These are phyloP conservation scores for Macropus fuliginosus DNA, from an alignment of 2,797 vertebrate genomes.

Conservation along the genomic window DNA sequence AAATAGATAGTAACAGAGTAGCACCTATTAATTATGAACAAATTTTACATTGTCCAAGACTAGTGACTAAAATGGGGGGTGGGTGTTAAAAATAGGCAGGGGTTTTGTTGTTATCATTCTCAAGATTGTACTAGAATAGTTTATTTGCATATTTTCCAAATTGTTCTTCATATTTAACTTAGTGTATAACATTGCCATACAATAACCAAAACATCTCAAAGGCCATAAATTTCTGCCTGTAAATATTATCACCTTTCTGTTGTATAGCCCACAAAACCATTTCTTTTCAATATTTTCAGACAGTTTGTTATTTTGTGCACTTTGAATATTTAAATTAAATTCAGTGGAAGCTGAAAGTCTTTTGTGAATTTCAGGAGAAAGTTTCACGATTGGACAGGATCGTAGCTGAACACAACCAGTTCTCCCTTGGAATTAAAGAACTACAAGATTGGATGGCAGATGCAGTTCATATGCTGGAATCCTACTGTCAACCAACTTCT, in stretches of 20 bases:
- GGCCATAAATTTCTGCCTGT: neutral
- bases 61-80: neutral
- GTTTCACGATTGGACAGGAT: slow-evolving; percentile 94
- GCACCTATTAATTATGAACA: neutral
- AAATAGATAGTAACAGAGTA: neutral
- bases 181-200: neutral
- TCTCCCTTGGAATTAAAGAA: slow-evolving; percentile 93
- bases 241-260: neutral
- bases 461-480: slow-evolving; percentile 90
- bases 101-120: neutral
- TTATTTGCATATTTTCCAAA: neutral
- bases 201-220: neutral
- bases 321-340: neutral
- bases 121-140: neutral
- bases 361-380: slow-evolving; percentile 91
- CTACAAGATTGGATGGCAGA: slow-evolving; percentile 96
- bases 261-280: accelerated
- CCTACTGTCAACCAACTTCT: slow-evolving; percentile 91
- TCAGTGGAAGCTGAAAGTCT: slow-evolving; percentile 40
- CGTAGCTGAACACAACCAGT: slow-evolving; percentile 94
- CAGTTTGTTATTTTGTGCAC: neutral
- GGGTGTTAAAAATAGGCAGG: neutral
- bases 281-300: neutral
- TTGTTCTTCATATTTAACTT: neutral
- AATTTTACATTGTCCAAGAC: neutral